A percentile compares a stretch with the other conserved stretches of the same genome.
phyloP scores from a whole-genome alignment of 2,113 vertebrate species.

The Gallinago paraguaiae region DNA sequence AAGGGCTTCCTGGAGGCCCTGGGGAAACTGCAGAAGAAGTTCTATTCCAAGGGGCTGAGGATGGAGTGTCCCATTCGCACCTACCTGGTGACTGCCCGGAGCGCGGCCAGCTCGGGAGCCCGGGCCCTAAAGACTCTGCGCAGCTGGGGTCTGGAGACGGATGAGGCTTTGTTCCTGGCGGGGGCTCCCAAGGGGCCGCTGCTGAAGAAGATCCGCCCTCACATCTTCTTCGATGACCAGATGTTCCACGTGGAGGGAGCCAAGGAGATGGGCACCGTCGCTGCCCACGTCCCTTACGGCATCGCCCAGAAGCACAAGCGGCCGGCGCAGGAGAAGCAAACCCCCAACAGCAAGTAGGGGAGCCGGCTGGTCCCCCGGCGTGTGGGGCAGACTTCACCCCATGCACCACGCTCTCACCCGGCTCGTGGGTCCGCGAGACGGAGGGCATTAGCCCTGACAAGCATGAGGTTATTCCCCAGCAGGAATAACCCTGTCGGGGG shows the following conservation, averaged over 20 bases:
- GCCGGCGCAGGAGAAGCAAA: neutral
- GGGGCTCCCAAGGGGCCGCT: constrained; percentile 93
- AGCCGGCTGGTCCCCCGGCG: neutral
- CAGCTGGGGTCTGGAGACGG: constrained; percentile 93
- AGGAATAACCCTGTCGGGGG: neutral
- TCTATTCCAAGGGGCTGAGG: constrained; percentile 89
- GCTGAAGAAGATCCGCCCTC: constrained; percentile 91
- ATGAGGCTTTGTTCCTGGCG: constrained; percentile 92
- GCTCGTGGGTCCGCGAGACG: rapidly evolving
- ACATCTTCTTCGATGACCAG: constrained; percentile 97
- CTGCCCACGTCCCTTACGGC: constrained; percentile 92
- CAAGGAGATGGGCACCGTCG: constrained; percentile 88
- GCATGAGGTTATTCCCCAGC: rapidly evolving
- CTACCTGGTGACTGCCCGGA: constrained; percentile 92
- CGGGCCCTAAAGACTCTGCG: constrained; percentile 91
- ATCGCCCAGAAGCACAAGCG: constrained; percentile 79
- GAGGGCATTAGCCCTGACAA: neutral
- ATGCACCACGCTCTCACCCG: rapidly evolving
- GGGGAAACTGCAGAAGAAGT: constrained; percentile 94
- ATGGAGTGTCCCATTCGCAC: constrained; percentile 94
- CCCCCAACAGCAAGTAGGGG: constrained; percentile 43
- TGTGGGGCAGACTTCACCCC: rapidly evolving
- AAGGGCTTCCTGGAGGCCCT: constrained; percentile 93
- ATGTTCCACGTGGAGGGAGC: constrained; percentile 95
- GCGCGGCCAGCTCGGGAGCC: constrained; percentile 91